Base-by-base conservation (phyloP, 2,113 vertebrate genomes). In the Hippocampus guttulatus region DNA sequence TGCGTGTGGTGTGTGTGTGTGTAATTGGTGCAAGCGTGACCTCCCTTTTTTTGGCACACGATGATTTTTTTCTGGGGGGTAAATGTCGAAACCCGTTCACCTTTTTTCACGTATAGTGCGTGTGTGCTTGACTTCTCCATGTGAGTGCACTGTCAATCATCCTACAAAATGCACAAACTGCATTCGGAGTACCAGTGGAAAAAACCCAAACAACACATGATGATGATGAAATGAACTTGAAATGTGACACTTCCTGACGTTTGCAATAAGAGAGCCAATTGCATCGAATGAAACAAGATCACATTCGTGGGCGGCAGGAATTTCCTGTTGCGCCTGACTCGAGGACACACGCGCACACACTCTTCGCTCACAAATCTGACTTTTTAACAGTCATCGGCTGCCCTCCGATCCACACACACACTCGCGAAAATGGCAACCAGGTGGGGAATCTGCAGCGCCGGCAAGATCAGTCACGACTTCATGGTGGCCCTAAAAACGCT, bases 381-480 rank as follows among this genome's bases (percentile, higher is more conserved):
- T 64, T 43, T 43, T 23, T 23, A 33, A 75, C 30, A n/a, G 33
- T 8, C 21, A 0, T 25, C 12, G 3, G 30, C 0, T 30, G 67
- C 49, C 68, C 41, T 65, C 23, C 15, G 43, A 27, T 51, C 67
- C 21, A 20, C 12, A 3, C 14, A 25, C 10, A 64, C 40, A 8
- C 3, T 58, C 68, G 60, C 80, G 87, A 43, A 87, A 2, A 95
- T 94, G 94, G 88, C 89, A 21, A 85, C 93, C 3, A 87, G 88
- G 65, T 95, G 94, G 95, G 95, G 93, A 1, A 91, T 96, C 73
- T 93, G 94, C 67, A 85, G 93, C 1, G 91, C 86, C 0, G 95
- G 95, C 27, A 91, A 87, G 30, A 95, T 95, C 85, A 89, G 92
- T 75, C 79, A 90, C 27, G 95, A 96, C 70, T 95, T 96, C 76